Conservation (phyloP, 92 coral and sea anemone genomes). For the Bergia puertoricense region DNA sequence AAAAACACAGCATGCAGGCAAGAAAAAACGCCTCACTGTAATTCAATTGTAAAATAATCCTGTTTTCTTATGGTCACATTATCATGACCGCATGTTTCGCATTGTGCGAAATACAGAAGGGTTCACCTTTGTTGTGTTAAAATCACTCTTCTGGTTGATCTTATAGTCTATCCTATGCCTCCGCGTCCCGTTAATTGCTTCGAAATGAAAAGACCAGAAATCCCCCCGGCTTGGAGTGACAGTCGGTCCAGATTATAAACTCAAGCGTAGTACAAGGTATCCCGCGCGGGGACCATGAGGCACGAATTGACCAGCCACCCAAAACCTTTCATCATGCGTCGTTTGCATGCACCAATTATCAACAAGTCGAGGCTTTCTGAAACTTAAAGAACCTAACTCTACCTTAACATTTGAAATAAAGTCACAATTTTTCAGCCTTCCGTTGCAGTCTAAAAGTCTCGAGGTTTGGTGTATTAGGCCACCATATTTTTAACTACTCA, state of each 20-base stretch:
- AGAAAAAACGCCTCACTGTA: not conserved
- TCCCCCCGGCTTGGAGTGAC: not conserved
- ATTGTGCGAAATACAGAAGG: not conserved
- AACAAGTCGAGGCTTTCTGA: not conserved
- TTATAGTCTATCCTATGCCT: not conserved
- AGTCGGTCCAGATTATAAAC: not conserved
- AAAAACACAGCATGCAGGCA: slow-evolving; percentile 19
- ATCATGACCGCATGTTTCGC: slow-evolving; percentile 21
- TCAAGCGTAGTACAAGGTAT: not conserved
- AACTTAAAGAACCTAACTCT: not conserved
- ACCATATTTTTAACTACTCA: not conserved
- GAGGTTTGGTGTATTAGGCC: not conserved
- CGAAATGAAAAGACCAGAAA: not conserved
- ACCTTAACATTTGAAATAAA: not conserved
- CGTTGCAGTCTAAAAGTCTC: not conserved
- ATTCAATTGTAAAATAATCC: slow-evolving; percentile 35
- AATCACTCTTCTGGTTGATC: not conserved
- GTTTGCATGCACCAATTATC: not conserved
- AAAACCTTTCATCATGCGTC: too few relatives aligned
- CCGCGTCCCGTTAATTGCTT: not conserved
- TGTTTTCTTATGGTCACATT: slow-evolving; percentile 20
- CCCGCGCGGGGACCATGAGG: not conserved
- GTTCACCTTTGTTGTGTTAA: not conserved
- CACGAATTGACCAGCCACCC: not conserved
- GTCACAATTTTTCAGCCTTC: not conserved